These are phyloP conservation scores for Theocolax elegans DNA, from an alignment of 1,140 invertebrate genomes.

Conservation along the genomic window DNA sequence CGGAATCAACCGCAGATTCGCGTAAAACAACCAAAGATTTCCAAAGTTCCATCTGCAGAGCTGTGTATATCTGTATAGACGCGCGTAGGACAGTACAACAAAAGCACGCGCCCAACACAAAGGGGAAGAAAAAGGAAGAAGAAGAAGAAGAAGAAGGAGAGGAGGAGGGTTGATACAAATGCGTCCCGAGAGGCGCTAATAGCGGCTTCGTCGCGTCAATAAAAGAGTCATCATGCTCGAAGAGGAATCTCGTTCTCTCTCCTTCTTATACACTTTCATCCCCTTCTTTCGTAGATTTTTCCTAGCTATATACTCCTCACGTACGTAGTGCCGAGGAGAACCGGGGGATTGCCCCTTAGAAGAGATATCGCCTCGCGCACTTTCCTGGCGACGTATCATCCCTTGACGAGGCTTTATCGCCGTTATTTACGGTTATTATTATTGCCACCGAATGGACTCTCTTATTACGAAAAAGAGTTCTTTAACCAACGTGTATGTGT, in stretches of 20 bases:
- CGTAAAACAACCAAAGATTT: no score
- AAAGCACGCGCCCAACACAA: no score
- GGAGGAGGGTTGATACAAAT: not conserved
- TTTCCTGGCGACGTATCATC: conserved; percentile 41
- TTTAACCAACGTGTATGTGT: no score
- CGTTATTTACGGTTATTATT: conserved; percentile 58
- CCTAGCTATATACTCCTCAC: no score
- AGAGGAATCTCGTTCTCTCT: conserved; percentile 4
- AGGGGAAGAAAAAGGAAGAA: no score
- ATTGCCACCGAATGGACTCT: conserved; percentile 41
- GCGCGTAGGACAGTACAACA: no score
- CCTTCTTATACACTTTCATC: conserved; percentile 44
- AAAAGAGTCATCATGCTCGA: conserved; percentile 15
- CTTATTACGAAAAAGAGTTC: not conserved
- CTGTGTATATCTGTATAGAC: no score
- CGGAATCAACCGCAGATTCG: no score
- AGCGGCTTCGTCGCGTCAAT: conserved; percentile 4
- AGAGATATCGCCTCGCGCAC: not conserved
- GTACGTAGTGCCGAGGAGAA: no score
- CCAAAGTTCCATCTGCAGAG: no score
- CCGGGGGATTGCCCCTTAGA: not conserved
- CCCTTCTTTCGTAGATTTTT: no score
- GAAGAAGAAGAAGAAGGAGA: no score
- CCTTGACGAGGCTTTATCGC: conserved; percentile 51
- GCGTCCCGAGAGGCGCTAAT: conserved; percentile 9